Evolutionary conservation across 2,113 vertebrate species (phyloP), one percentile per base, ranked within the genome.

Genomic region (Aphelocoma coerulescens): DNA sequence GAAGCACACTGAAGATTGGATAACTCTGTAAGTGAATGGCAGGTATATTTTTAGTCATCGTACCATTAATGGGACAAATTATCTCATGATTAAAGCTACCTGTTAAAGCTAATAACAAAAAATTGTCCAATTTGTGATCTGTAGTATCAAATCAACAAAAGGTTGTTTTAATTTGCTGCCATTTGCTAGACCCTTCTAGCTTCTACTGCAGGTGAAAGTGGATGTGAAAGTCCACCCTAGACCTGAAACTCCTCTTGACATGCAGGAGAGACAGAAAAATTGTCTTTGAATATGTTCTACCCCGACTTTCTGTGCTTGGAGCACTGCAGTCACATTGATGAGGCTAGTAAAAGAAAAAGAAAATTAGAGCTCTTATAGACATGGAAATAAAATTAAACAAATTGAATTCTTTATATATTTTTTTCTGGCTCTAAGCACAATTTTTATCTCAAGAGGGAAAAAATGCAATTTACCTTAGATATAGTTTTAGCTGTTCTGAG

Each of bases 31-130:
- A 37, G 18, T 66, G 39, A 67, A 84, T 20, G 17, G 20, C 44
- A 62, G 4, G 8, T 20, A 43, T 5, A 23, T 66, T 61, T 92
- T 74, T 21, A 75, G 18, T 28, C 37, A 30, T 41, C 10, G 3
- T 51, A 35, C 5, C 15, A 20, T 4, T 17, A 88, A 76, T 58
- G 14, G 6, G 3, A 3, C 3, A 79, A 32, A 46, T 72, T 65
- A 51, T n/a, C 3, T 74, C 0, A 0, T 66, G 11, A 30, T 46
- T 62, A 63, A 68, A 66, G 1, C 4, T 43, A 23, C 32, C 15
- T 78, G 1, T 28, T 59, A 59, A 52, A 59, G 8, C 6, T 17
- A 58, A 49, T 17, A 72, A 16, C 6, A 83, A 88, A 86, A 79
- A 27, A 32, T 5, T 11, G 6, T 55, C 32, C 11, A 30, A 13